These are phyloP conservation scores for Sardinella longiceps DNA, from an alignment of 2,797 vertebrate genomes.

Conservation along the genomic window DNA sequence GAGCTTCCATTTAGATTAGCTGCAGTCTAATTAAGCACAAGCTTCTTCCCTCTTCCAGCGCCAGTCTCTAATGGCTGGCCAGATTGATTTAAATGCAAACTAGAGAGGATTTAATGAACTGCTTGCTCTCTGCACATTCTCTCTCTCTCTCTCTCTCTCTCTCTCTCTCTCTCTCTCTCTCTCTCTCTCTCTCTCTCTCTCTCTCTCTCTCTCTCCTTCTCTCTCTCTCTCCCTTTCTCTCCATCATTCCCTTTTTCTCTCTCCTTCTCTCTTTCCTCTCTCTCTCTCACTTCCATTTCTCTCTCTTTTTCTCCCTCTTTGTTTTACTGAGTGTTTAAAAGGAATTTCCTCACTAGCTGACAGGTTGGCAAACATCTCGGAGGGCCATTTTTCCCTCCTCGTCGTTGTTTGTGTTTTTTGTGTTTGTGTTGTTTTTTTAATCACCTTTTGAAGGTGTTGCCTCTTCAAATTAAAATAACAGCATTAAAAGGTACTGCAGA, in stretches of 20 bases:
- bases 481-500: not conserved
- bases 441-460: constrained; percentile 48
- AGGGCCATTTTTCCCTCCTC: constrained; percentile 72
- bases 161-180: not conserved
- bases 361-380: constrained; percentile 70
- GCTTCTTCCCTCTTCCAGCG: constrained; percentile 61
- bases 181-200: not conserved
- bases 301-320: not conserved
- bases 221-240: not conserved
- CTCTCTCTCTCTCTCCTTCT: not conserved
- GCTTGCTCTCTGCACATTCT: constrained; percentile 45
- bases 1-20: constrained; percentile 77
- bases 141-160: not conserved
- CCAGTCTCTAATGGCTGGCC: constrained; percentile 75
- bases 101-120: constrained; percentile 80
- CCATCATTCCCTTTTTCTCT: not conserved
- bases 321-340: constrained; percentile 70
- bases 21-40: constrained; percentile 72
- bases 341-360: constrained; percentile 69
- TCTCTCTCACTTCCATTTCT: not conserved
- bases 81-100: constrained; percentile 84
- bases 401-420: constrained; percentile 61
- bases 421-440: constrained; percentile 20
- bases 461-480: constrained; percentile 54
- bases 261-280: not conserved